Evolutionary conservation across 2,797 vertebrate genomes (phyloP).

Genomic region (Pipistrellus pygmaeus): DNA sequence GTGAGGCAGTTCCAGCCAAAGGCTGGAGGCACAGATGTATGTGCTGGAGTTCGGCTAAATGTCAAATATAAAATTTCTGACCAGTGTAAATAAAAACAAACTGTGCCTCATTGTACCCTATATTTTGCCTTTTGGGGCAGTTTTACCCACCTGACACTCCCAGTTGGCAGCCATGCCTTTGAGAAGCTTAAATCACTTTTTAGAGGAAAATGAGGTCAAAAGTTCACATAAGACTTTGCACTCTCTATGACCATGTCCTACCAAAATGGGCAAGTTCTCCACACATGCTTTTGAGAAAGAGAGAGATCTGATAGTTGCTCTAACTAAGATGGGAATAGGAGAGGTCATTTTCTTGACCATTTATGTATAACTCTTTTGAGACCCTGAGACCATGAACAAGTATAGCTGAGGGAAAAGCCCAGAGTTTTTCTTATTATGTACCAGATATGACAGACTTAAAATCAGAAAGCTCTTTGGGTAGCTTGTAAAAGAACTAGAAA

Average conservation of each 20-base stretch:
- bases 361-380: slow-evolving; percentile 81
- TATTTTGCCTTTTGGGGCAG: not conserved
- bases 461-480: slow-evolving; percentile 84
- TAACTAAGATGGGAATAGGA: slow-evolving; percentile 59
- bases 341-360: slow-evolving; percentile 83
- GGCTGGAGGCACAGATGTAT: not conserved
- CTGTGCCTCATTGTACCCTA: not conserved
- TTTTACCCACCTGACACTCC: not conserved
- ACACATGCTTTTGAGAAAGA: not conserved
- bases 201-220: slow-evolving; percentile 2
- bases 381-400: slow-evolving; percentile 78
- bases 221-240: not conserved
- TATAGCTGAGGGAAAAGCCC: slow-evolving; percentile 82
- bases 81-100: slow-evolving; percentile 38
- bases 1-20: not conserved
- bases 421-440: slow-evolving; percentile 84
- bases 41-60: not conserved
- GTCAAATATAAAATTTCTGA: slow-evolving; percentile 41
- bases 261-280: slow-evolving; percentile 9
- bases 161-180: not conserved
- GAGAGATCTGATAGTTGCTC: slow-evolving; percentile 13
- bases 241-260: not conserved
- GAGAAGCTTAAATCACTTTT: not conserved
- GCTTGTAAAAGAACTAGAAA: slow-evolving; percentile 85
- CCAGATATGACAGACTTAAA: slow-evolving; percentile 84